These are phyloP conservation scores for Tor tambroides DNA, from an alignment of 2,113 vertebrate genomes.

Conservation along the genomic window DNA sequence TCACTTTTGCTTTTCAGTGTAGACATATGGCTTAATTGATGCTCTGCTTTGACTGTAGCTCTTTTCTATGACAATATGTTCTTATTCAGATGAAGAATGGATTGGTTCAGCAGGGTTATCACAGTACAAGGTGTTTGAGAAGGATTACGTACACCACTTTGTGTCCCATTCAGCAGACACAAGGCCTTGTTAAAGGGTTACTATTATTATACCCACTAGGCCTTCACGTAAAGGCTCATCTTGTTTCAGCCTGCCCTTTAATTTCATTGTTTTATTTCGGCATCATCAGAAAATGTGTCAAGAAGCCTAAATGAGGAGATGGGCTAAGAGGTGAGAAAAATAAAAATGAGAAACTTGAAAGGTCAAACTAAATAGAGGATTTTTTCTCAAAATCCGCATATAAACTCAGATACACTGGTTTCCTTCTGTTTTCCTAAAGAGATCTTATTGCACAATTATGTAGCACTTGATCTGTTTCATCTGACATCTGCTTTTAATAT, in stretches of 20 bases:
- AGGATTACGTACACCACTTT: not conserved
- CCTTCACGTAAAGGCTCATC: slow-evolving; percentile 19
- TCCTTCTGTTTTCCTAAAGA: not conserved
- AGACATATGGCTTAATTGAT: not conserved
- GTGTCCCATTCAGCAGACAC: slow-evolving; percentile 21
- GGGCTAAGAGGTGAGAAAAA: not conserved
- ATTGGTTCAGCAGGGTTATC: slow-evolving; percentile 43
- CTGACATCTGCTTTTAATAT: not conserved
- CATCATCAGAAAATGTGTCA: slow-evolving; percentile 5
- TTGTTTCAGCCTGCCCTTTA: slow-evolving; percentile 39
- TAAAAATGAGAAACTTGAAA: not conserved
- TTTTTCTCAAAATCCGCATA: not conserved
- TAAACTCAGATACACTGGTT: not conserved
- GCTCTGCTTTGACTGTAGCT: slow-evolving; percentile 36
- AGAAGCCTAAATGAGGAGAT: slow-evolving; percentile 13
- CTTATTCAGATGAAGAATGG: slow-evolving; percentile 53
- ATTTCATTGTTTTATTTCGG: not conserved
- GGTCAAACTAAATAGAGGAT: not conserved
- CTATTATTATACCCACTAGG: slow-evolving; percentile 36
- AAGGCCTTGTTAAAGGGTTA: slow-evolving; percentile 8
- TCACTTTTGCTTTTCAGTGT: not conserved
- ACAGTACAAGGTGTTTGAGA: slow-evolving; percentile 4
- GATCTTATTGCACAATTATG: not conserved
- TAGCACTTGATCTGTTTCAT: not conserved
- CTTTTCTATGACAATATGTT: slow-evolving; percentile 49